Evolutionary conservation across 2,113 vertebrate species (phyloP), one percentile per base, ranked within the genome.

Genomic region (Meriones unguiculatus): DNA sequence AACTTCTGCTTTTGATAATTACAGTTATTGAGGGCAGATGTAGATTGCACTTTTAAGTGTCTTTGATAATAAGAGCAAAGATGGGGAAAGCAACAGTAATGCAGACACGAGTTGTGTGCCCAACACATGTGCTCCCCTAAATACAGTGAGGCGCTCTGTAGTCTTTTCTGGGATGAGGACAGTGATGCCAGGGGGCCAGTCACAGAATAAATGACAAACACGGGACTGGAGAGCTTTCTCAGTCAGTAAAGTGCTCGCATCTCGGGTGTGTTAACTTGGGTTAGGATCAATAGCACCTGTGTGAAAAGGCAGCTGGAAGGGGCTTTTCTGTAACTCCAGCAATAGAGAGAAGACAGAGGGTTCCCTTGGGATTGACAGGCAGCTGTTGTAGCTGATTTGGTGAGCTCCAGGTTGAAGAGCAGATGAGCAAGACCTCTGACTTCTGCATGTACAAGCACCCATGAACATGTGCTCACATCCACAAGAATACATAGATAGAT

Each of bases 131-230:
- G 59, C 52, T 72, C 11, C 54, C 76, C 50, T 57, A 87, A 20
- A 22, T 28, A 35, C 54, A 70, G 12, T 3, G 7, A 35, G 41
- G 25, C 17, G 2, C 11, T 70, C 2, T 0, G 12, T 64, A 38
- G 5, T 28, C 69, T 24, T 75, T 78, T 22, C 30, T 3, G 32
- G 28, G 5, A 17, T 24, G 41, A 65, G 7, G 35, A 41, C 38
- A 77, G 57, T 13, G 22, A 6, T 32, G 6, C 38, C 41, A 1
- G 30, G n/a, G 28, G 59, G 4, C 85, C 50, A 20, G 8, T 64
- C 73, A 25, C 87, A 93, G 64, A 91, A 25, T 76, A 32, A 95
- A 75, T 93, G 28, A 82, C 64, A 88, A 41, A 93, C 46, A 70
- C 41, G 11, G 65, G 10, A 35, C 46, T 52, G 46, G 30, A 11